phyloP scores from a whole-genome alignment of 2,113 vertebrate species.

The Dicaeum eximium region DNA sequence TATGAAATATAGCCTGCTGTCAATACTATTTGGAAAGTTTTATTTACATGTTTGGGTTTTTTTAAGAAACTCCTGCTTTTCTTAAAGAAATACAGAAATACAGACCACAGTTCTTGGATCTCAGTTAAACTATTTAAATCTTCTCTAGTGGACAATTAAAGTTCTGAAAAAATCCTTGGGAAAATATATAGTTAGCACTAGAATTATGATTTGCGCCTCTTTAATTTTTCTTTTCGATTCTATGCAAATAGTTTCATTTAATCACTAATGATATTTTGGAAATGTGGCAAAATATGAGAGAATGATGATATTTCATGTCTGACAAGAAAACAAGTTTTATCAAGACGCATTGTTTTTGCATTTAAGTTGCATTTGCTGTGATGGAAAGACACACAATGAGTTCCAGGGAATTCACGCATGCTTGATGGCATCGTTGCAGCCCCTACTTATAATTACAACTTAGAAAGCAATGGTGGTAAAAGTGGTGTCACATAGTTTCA shows the following conservation, averaged over 20 bases:
- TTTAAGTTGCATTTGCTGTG: not conserved
- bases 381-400: constrained; percentile 13
- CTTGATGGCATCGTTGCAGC: not conserved
- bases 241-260: not conserved
- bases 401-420: not conserved
- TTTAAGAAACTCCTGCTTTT: not conserved
- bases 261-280: not conserved
- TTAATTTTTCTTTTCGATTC: not conserved
- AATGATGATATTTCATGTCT: not conserved
- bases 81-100: not conserved
- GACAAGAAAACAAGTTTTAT: not conserved
- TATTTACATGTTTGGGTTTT: not conserved
- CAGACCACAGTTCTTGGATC: not conserved
- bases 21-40: not conserved
- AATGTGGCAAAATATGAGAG: not conserved
- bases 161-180: not conserved
- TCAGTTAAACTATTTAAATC: not conserved
- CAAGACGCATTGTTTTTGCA: not conserved
- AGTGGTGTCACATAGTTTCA: not conserved
- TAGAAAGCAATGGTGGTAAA: not conserved
- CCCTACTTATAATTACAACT: not conserved
- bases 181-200: not conserved
- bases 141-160: not conserved
- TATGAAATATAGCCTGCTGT: not conserved
- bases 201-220: not conserved